phyloP scores from a whole-genome alignment of 2,113 vertebrate genomes.

The Pipra filicauda region DNA sequence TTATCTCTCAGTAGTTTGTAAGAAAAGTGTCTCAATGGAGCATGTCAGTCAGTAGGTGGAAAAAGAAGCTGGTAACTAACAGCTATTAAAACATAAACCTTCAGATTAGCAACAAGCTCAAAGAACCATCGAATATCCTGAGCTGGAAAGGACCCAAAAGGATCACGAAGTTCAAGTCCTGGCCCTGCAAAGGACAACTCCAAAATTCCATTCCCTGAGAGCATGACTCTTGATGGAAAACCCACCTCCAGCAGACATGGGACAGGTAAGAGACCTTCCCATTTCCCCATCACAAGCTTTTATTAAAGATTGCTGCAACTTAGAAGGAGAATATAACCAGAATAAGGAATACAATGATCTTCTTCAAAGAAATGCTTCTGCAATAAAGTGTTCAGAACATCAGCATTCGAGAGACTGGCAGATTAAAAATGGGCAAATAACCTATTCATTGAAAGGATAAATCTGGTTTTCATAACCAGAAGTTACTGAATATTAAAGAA shows the following conservation, averaged over 20 bases:
- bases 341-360: not conserved
- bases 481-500: not conserved
- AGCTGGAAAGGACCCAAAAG: not conserved
- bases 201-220: not conserved
- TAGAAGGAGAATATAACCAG: rapidly evolving
- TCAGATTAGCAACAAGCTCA: not conserved
- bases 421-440: not conserved
- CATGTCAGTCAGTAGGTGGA: not conserved
- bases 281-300: not conserved
- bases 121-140: not conserved
- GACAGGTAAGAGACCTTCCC: not conserved
- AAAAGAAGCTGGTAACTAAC: constrained; percentile 5
- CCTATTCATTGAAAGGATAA: not conserved
- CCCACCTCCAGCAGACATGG: not conserved
- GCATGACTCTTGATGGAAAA: not conserved
- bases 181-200: not conserved
- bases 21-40: not conserved
- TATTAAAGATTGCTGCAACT: not conserved
- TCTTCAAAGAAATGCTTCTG: not conserved
- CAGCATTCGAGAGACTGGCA: not conserved
- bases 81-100: not conserved
- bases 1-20: constrained; percentile 20
- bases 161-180: not conserved
- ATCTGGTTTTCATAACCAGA: not conserved
- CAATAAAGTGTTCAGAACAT: not conserved